Conservation (phyloP, 2,113 vertebrate species). For the Hirundichthys speculiger region DNA sequence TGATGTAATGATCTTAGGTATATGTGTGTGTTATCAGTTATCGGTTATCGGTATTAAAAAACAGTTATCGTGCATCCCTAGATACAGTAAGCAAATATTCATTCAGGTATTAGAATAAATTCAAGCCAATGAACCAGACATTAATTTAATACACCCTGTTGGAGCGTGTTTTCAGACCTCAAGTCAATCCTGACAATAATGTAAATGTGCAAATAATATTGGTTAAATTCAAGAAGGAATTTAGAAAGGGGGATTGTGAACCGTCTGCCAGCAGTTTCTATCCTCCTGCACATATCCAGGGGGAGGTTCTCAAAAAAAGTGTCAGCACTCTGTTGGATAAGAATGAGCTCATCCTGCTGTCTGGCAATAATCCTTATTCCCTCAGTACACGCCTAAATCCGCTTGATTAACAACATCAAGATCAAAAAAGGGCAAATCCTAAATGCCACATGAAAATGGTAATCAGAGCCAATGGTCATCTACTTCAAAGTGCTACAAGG, state of each 20-base stretch:
- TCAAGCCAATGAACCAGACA: slow-evolving; percentile 24
- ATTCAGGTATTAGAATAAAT: slow-evolving; percentile 4
- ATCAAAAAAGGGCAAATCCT: slow-evolving; percentile 18
- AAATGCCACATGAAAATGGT: not conserved
- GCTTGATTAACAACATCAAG: slow-evolving; percentile 25
- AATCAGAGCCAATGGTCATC: slow-evolving; percentile 28
- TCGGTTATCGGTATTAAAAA: too few relatives aligned
- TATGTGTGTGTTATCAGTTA: too few relatives aligned
- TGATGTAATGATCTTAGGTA: too few relatives aligned
- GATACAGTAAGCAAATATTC: slow-evolving; percentile 23
- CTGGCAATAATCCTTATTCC: slow-evolving; percentile 13
- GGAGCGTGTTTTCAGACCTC: slow-evolving; percentile 14
- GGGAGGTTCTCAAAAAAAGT: slow-evolving; percentile 18
- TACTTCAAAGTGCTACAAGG: slow-evolving; percentile 11
- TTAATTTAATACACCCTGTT: slow-evolving; percentile 28
- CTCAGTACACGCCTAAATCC: slow-evolving; percentile 11
- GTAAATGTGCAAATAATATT: slow-evolving; percentile 47
- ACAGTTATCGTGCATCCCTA: too few relatives aligned
- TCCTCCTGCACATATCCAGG: slow-evolving; percentile 5
- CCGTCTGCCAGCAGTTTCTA: slow-evolving; percentile 33
- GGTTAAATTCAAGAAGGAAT: slow-evolving; percentile 15
- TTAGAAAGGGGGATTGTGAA: slow-evolving; percentile 33
- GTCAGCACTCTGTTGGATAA: slow-evolving; percentile 13
- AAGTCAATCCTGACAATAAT: slow-evolving; percentile 30
- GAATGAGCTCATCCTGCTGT: slow-evolving; percentile 9